Conservation (phyloP, 2,888 invertebrate genomes). For the Ariolimax columbianus region DNA sequence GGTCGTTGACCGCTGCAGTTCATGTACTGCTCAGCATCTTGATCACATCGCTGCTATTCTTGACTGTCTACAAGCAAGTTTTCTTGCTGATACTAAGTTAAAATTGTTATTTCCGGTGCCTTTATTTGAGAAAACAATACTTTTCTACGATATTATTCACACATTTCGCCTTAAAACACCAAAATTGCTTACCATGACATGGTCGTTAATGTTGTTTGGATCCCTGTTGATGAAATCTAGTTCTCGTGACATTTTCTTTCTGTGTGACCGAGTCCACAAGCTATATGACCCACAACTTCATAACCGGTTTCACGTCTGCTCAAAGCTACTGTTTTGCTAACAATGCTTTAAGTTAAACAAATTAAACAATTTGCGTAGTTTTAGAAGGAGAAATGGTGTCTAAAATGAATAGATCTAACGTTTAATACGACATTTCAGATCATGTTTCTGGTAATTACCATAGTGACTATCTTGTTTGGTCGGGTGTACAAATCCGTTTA, state of each 20-base stretch:
- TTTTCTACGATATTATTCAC: too few relatives aligned
- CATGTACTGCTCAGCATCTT: too few relatives aligned
- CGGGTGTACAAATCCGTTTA: background rate
- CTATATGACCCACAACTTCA: too few relatives aligned
- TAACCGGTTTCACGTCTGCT: background rate
- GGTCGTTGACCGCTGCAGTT: too few relatives aligned
- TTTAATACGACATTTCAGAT: background rate
- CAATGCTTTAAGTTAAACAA: background rate
- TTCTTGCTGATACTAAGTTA: too few relatives aligned
- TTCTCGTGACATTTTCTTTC: background rate
- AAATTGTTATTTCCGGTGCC: too few relatives aligned
- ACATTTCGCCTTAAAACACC: too few relatives aligned
- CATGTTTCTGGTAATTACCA: background rate
- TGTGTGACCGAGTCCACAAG: too few relatives aligned
- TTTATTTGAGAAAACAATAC: too few relatives aligned
- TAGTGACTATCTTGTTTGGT: background rate
- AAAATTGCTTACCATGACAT: slow-evolving; percentile 83
- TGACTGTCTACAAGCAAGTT: too few relatives aligned
- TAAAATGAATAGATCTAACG: background rate
- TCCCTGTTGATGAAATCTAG: slow-evolving; percentile 85
- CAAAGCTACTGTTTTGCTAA: background rate
- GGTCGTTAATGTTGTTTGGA: slow-evolving; percentile 85
- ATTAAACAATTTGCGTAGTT: too few relatives aligned
- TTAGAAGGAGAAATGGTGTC: background rate
- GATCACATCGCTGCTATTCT: too few relatives aligned